phyloP scores from a whole-genome alignment of 2,888 invertebrate species.

The Megamerina dolium region DNA sequence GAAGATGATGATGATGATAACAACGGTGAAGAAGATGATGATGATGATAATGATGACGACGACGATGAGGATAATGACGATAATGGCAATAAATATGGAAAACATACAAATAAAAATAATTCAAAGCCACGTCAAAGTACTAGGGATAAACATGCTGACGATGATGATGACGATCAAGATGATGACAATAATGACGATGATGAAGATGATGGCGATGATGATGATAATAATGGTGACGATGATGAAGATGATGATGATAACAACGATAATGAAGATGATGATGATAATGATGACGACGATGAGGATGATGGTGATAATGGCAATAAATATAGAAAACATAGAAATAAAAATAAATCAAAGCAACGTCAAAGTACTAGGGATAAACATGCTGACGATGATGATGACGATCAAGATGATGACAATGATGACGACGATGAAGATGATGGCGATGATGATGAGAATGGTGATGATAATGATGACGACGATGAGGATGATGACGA shows the following conservation, averaged over 20 bases:
- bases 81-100: constrained; percentile 18
- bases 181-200: constrained; percentile 34
- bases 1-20: constrained; percentile 38
- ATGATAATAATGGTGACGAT: constrained; percentile 17
- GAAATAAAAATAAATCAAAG: too few species aligned
- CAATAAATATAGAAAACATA: constrained; percentile 2
- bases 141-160: constrained; percentile 43
- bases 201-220: constrained; percentile 29
- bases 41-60: constrained; percentile 49
- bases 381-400: too few species aligned
- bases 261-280: constrained; percentile 45
- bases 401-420: constrained; percentile 42
- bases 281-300: constrained; percentile 51
- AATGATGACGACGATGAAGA: constrained; percentile 38
- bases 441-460: constrained; percentile 44
- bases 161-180: constrained; percentile 36
- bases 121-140: constrained; percentile 43
- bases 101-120: constrained; percentile 26
- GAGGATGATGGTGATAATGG: constrained; percentile 39
- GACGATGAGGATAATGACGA: constrained; percentile 45
- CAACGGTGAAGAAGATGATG: constrained; percentile 49
- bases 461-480: constrained; percentile 43
- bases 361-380: neutral
- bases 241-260: constrained; percentile 16
- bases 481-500: constrained; percentile 45